Conservation (phyloP, 2,888 invertebrate species). For the Odontothrips loti region DNA sequence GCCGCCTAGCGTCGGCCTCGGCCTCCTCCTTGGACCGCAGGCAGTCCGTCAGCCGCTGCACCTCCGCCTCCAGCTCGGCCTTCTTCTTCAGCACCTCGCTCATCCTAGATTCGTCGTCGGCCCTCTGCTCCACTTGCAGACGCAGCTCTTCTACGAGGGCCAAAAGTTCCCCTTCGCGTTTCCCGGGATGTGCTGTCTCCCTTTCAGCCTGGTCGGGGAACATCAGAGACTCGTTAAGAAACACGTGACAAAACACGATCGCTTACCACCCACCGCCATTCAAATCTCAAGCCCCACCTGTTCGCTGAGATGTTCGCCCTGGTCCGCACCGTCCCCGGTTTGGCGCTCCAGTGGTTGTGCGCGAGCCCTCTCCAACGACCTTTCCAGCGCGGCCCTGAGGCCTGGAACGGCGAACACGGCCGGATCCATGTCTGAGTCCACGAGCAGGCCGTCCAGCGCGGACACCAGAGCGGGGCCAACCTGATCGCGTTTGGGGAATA, state of each 20-base stretch:
- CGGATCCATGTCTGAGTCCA: background rate
- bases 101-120: too few species aligned
- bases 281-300: background rate
- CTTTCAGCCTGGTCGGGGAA: too few species aligned
- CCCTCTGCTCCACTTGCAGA: background rate
- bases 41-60: slow-evolving; percentile 15
- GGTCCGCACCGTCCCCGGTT: background rate
- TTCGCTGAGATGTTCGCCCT: background rate
- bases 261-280: too few species aligned
- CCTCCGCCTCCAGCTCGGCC: slow-evolving; percentile 28
- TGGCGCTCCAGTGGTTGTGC: background rate
- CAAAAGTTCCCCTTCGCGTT: background rate
- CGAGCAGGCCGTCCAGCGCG: slow-evolving; percentile 9
- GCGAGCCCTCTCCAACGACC: slow-evolving; percentile 30
- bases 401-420: background rate
- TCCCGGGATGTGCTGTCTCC: too few species aligned
- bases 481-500: background rate
- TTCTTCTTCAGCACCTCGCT: background rate
- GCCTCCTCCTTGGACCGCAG: background rate
- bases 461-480: slow-evolving; percentile 8
- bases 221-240: too few species aligned
- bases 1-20: background rate
- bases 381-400: slow-evolving; percentile 31
- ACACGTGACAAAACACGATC: too few species aligned
- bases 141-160: background rate